Base-by-base conservation (phyloP, 2,113 vertebrate genomes). In the Serinus canaria region DNA sequence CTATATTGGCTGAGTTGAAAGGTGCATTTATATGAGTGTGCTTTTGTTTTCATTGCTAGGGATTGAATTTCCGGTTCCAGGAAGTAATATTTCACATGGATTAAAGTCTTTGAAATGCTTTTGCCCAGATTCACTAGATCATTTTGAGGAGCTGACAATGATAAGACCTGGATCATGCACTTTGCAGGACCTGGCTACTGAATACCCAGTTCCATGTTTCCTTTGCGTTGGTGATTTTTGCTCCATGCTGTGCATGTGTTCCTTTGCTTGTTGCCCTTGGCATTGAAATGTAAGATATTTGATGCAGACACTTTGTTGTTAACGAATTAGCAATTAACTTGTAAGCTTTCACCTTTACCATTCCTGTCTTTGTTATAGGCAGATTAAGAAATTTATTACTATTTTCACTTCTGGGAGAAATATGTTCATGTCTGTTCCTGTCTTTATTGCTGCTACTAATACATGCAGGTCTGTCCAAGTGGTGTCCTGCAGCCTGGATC, bases 1-100 rank as follows among this genome's bases (percentile, higher is more conserved):
- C 66, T 73, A 4, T 50, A 62, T 66, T 96, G 92, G 92, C 83
- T 8, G 23, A 85, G 72, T 46, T 78, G 86, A 89, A 95, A 95
- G 90, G 89, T 87, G 63, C 63, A 3, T 83, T 96, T 93, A 78
- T 66, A 79, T 66, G 82, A 93, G 82, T 15, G 81, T 79, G 81
- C 69, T 90, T 94, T 90, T 94, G 89, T 95, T 95, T 95, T 85
- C 92, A 69, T 90, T 75, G 86, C 89, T 83, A 39, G 81, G 93
- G 83, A 66, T 94, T 96, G 95, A 93, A 92, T 96, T 97, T 97
- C 95, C 43, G 58, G 83, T 92, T 93, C 86, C 94, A 96, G 93
- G 96, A 97, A 96, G 94, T 81, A 96, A 95, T 95, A 94, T 95
- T 94, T 94, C 89, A 86, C 64, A 39, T 87, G 90, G 87, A 95